Base-by-base conservation (phyloP, 2,797 vertebrate genomes). In the Synaphobranchus kaupii region DNA sequence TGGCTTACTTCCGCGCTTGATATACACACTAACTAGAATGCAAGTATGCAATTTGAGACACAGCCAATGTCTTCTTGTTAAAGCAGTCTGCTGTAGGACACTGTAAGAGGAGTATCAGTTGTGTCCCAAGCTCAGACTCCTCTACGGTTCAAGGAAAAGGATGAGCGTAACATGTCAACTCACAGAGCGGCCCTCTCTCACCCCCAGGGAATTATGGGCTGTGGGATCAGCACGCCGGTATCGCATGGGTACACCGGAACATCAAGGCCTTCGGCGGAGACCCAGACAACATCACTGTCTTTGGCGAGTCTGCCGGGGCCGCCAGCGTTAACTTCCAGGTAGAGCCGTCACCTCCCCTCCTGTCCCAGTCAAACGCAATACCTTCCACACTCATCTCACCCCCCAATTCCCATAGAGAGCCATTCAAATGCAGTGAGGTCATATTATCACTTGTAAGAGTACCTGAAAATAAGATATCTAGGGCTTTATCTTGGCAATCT, bases 191-290 rank as follows among this genome's bases (percentile, higher is more conserved):
- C 7, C 78, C 44, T 47, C 71, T 83, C 47, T 83, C 13, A 4
- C 31, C 0, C 0, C 60, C 92, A 99, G 98, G 98, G 87, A 99
- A 99, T 93, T 99, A 97, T 0, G 98, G 98, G 1, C 95, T 99
- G 80, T 97, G 98, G 96, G 98, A 99, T 89, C 98, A 99, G 95
- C 98, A 99, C 0, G 96, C 97, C 83, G 98, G 97, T 89, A 99
- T 99, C 0, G 94, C 96, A 0, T 99, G 98, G 98, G 98, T 99
- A 84, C 95, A 98, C 96, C 97, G 97, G 90, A 99, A 99, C 93
- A 99, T 99, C 85, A 95, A 87, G 0, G 94, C 94, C 28, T 99
- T 99, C 5, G 98, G 98, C 3, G 98, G 98, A 8, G 96, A 99
- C 93, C 96, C 98, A 0, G 76, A 95, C 87, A 99, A 97, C 92